Conservation (phyloP, 2,888 invertebrate species). For the Odontomyia ornata region DNA sequence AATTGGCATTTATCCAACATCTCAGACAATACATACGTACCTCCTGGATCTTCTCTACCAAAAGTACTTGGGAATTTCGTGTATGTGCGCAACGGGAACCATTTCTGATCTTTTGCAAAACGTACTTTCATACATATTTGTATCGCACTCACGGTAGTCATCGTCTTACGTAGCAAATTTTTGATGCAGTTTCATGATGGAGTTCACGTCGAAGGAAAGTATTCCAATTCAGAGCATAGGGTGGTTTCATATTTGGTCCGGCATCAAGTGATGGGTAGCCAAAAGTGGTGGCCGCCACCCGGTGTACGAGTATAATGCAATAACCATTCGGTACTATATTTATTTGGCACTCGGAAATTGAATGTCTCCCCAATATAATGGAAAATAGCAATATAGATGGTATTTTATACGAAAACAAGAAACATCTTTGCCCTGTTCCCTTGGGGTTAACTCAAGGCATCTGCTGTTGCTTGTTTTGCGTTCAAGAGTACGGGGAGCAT, state of each 20-base stretch:
- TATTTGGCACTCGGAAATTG: constrained; percentile 52
- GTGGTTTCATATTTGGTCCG: background rate
- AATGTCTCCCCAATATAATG: constrained; percentile 51
- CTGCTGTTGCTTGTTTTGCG: background rate
- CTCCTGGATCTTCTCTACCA: no score
- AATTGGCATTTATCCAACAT: no score
- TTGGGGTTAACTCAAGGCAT: background rate
- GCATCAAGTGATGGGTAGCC: background rate
- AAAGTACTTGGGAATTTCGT: no score
- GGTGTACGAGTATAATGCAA: constrained; percentile 47
- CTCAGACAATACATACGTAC: no score
- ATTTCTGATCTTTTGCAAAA: no score
- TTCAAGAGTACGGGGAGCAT: background rate
- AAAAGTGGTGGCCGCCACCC: constrained; percentile 24
- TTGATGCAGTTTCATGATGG: background rate
- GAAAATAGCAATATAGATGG: constrained; percentile 50
- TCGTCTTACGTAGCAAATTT: background rate
- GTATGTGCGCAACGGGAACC: no score
- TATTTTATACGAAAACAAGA: constrained; percentile 47
- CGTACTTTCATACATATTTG: no score
- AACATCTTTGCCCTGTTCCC: constrained; percentile 32
- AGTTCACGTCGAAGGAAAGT: background rate
- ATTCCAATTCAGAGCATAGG: background rate
- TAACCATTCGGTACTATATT: constrained; percentile 52
- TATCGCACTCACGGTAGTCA: no score